Evolutionary conservation across 2,113 vertebrate genomes (phyloP).

Genomic region (Anhinga rufa): DNA sequence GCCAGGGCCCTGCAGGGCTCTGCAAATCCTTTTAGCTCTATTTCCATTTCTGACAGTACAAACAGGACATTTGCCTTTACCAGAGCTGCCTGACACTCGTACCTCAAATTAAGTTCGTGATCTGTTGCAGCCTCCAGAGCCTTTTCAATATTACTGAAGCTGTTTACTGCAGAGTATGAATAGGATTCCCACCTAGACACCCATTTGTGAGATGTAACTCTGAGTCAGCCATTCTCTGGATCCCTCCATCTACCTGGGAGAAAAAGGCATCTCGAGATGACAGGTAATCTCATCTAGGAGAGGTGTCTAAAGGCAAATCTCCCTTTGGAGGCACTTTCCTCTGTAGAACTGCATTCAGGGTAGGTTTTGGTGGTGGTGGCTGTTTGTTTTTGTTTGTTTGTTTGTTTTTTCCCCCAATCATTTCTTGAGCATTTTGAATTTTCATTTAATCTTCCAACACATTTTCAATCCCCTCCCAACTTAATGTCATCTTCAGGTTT

Average conservation of each 20-base stretch:
- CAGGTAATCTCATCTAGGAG: neutral
- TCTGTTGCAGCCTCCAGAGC: neutral
- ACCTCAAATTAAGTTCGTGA: neutral
- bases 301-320: neutral
- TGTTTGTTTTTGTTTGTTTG: neutral
- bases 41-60: neutral
- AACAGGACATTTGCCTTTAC: neutral
- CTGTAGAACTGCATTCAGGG: neutral
- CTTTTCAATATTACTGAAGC: neutral
- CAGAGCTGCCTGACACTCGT: neutral
- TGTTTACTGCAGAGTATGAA: neutral
- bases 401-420: fast-evolving
- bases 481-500: neutral
- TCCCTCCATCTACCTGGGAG: neutral
- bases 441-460: neutral
- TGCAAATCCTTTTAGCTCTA: neutral
- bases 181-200: neutral
- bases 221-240: neutral
- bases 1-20: neutral
- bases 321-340: neutral
- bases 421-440: neutral
- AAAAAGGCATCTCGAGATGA: neutral
- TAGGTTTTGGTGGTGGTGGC: neutral
- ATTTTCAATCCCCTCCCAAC: neutral
- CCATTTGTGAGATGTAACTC: neutral